Evolutionary conservation across 2,797 vertebrate species (phyloP).

Genomic region (Amphiprion clarkii): DNA sequence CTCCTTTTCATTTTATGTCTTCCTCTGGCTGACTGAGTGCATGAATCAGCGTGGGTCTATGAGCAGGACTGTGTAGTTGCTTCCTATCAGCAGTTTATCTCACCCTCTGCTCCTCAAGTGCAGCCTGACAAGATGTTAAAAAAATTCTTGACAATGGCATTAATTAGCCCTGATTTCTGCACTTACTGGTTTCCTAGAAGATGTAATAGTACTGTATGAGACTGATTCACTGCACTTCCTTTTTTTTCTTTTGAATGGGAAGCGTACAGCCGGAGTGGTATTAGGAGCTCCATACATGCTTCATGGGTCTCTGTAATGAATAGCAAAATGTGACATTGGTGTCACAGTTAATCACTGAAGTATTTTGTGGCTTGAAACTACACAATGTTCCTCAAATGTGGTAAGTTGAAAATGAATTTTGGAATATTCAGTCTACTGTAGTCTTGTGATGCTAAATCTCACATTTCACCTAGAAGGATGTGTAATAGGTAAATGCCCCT

Average conservation of each 20-base stretch:
- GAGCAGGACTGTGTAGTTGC: conserved; percentile 31
- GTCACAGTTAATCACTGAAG: conserved; percentile 2
- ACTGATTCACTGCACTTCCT: conserved; percentile 32
- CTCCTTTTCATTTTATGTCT: background rate
- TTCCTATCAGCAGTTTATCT: conserved; percentile 61
- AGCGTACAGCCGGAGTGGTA: conserved; percentile 17
- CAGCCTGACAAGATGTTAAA: conserved; percentile 56
- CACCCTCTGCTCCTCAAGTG: conserved; percentile 29
- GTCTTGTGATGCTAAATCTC: background rate
- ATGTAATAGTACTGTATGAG: conserved; percentile 26
- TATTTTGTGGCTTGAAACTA: background rate
- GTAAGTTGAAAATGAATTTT: background rate
- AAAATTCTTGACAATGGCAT: conserved; percentile 57
- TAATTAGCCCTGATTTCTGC: conserved; percentile 66
- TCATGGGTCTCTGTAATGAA: background rate
- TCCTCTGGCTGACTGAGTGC: background rate
- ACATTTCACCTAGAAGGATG: background rate
- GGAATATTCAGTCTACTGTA: background rate
- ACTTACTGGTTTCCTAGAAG: conserved; percentile 47
- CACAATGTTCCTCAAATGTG: background rate
- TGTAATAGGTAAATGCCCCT: background rate
- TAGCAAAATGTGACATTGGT: background rate
- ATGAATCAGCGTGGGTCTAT: background rate
- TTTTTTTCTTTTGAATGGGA: background rate
- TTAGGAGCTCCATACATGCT: background rate